These are phyloP conservation scores for Phyllotreta cruciferae DNA, from an alignment of 2,888 invertebrate species.

Conservation along the genomic window DNA sequence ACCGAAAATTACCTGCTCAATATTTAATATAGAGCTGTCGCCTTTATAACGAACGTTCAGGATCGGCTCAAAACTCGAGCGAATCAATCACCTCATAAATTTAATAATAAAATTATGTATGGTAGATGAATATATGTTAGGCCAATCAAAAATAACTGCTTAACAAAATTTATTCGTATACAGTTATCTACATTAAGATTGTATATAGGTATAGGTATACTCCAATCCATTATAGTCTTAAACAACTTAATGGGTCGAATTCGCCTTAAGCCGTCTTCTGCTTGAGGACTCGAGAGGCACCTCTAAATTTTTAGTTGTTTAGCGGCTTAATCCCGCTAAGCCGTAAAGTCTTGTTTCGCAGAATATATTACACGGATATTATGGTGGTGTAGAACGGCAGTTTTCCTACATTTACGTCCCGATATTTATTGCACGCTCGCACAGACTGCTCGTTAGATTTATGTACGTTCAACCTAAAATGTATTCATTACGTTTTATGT, in stretches of 20 bases:
- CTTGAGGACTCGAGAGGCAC: constrained; percentile 18
- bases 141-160: too few species aligned
- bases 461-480: constrained; percentile 38
- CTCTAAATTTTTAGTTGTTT: constrained; percentile 41
- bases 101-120: too few species aligned
- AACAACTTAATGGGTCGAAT: too few species aligned
- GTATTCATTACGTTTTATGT: constrained; percentile 40
- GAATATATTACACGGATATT: constrained; percentile 45
- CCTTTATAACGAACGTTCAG: too few species aligned
- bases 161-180: too few species aligned
- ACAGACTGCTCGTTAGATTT: constrained; percentile 34
- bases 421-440: constrained; percentile 43
- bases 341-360: constrained; percentile 42
- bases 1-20: neutral
- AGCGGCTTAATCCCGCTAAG: constrained; percentile 41
- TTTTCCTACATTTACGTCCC: constrained; percentile 41
- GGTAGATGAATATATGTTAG: too few species aligned
- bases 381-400: constrained; percentile 40
- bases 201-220: too few species aligned
- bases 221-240: too few species aligned
- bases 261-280: constrained; percentile 8
- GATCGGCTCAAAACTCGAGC: too few species aligned
- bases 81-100: too few species aligned
- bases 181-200: too few species aligned
- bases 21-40: neutral